Percentiles rank a stretch among this genome's conserved stretches.
phyloP scores from a whole-genome alignment of 1,140 invertebrate genomes.

The Drosophila kurseongensis region DNA sequence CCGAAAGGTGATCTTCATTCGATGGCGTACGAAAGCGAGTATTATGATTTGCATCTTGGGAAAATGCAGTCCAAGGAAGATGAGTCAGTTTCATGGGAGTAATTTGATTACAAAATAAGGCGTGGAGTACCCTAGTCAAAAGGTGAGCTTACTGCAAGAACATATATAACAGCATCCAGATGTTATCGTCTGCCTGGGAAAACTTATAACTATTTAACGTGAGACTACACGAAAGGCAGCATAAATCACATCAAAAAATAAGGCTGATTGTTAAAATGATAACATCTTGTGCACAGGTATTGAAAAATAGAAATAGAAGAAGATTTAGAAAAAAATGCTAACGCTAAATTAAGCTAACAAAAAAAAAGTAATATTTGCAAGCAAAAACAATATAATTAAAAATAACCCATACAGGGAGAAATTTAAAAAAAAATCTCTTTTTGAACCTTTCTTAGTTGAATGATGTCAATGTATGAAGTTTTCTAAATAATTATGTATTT shows the following conservation, averaged over 20 bases:
- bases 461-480: neutral
- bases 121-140: neutral
- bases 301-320: no score
- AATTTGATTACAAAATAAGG: slow-evolving; percentile 18
- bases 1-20: slow-evolving; percentile 3
- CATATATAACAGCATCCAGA: slow-evolving; percentile 1
- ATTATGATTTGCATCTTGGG: neutral
- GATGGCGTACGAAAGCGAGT: neutral
- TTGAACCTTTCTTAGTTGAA: neutral
- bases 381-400: no score
- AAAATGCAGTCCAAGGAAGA: neutral
- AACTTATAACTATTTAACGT: neutral
- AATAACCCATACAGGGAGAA: no score
- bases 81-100: neutral
- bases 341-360: no score
- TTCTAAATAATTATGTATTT: neutral
- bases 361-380: no score
- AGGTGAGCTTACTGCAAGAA: neutral
- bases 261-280: no score
- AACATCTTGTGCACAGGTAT: no score
- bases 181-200: slow-evolving; percentile 1
- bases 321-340: no score
- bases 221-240: no score
- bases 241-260: no score
- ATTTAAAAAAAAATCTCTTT: no score